These are phyloP conservation scores for Lepidostoma basale DNA, from an alignment of 1,140 invertebrate genomes.

Conservation along the genomic window DNA sequence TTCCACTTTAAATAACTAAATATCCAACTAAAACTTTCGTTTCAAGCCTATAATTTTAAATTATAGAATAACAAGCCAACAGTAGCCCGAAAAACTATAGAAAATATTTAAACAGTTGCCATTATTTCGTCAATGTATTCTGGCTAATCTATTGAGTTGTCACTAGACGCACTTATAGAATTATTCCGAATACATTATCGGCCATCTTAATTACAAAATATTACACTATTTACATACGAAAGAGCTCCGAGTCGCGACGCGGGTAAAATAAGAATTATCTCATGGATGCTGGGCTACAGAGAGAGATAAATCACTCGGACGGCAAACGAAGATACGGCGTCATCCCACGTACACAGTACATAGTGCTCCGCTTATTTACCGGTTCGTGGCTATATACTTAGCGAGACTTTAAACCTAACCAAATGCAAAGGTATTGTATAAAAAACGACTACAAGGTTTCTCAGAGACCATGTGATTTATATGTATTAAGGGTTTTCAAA, in stretches of 20 bases:
- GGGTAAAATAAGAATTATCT: not conserved
- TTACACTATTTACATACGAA: constrained; percentile 16
- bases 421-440: constrained; percentile 9
- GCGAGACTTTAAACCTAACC: constrained; percentile 14
- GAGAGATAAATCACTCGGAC: not conserved
- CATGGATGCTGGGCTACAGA: not conserved
- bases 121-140: not conserved
- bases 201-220: constrained; percentile 25
- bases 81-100: constrained; percentile 3
- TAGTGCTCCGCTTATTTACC: constrained; percentile 10
- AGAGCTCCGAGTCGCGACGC: not conserved
- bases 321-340: not conserved
- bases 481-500: not conserved
- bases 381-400: not conserved
- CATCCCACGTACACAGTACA: constrained; percentile 5
- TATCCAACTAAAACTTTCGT: too few relatives aligned
- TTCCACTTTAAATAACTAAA: too few relatives aligned
- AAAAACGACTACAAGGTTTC: constrained; percentile 5
- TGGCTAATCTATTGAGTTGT: constrained; percentile 2
- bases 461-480: constrained; percentile 18
- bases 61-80: too few relatives aligned
- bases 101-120: not conserved
- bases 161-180: not conserved
- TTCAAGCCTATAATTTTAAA: too few relatives aligned
- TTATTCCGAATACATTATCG: not conserved